These are phyloP conservation scores for Gymnopithys bicolor DNA, from an alignment of 2,797 vertebrate species.

Conservation along the genomic window DNA sequence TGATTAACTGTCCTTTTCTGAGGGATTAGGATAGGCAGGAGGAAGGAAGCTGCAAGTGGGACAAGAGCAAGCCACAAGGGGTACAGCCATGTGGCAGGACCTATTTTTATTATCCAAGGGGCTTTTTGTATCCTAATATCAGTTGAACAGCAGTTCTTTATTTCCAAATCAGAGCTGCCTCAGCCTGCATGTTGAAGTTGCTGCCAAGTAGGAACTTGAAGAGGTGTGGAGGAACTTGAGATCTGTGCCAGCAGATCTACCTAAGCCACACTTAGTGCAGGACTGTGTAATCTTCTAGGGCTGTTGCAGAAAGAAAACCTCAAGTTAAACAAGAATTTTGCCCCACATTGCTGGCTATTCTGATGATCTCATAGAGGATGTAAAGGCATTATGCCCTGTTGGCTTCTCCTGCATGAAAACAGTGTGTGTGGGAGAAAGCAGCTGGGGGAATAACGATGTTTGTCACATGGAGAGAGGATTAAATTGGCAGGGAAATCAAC, in stretches of 20 bases:
- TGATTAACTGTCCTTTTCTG: not conserved
- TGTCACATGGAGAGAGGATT: conserved; percentile 66
- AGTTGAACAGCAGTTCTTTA: not conserved
- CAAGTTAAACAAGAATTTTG: not conserved
- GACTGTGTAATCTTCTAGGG: not conserved
- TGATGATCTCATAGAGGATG: conserved; percentile 26
- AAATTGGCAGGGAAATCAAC: conserved; percentile 69
- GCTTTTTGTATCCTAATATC: not conserved
- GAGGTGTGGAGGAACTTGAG: not conserved
- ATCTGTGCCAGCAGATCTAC: not conserved
- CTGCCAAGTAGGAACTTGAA: not conserved
- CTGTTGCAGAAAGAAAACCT: not conserved
- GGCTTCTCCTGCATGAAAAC: conserved; percentile 53
- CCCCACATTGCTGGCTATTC: not conserved
- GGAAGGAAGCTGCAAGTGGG: conserved; percentile 45
- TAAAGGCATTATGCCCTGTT: conserved; percentile 50
- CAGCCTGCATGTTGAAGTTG: not conserved
- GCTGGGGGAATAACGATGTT: conserved; percentile 48
- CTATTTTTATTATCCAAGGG: conserved; percentile 22
- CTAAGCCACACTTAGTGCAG: not conserved
- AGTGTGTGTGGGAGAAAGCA: conserved; percentile 46
- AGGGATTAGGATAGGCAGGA: conserved; percentile 6
- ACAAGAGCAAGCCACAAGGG: conserved; percentile 3
- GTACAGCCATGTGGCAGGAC: not conserved
- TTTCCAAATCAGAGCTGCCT: not conserved